These are phyloP conservation scores for Spongilla lacustris DNA, from an alignment of 37 sponge, comb jelly and placozoan species.

Conservation along the genomic window DNA sequence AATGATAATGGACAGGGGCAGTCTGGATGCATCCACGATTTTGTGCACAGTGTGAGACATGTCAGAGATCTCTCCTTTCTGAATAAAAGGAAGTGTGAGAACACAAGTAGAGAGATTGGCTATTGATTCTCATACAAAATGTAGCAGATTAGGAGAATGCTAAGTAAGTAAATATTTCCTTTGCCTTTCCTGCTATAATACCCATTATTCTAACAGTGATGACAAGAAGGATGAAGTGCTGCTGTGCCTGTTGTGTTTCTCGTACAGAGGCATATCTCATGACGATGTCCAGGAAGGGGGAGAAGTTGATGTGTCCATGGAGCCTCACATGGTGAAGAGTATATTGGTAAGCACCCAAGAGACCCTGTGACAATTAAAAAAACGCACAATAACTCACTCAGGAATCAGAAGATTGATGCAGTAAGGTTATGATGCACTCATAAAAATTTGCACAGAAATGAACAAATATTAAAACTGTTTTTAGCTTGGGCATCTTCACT, in stretches of 20 bases:
- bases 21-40: slow-evolving; percentile 81
- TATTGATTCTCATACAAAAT: too few species aligned
- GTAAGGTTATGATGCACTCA: too few species aligned
- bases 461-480: too few species aligned
- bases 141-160: too few species aligned
- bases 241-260: slow-evolving; percentile 60
- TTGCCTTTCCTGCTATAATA: too few species aligned
- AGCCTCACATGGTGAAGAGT: slow-evolving; percentile 60
- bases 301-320: slow-evolving; percentile 87
- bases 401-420: too few species aligned
- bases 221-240: slow-evolving; percentile 77
- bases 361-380: slow-evolving; percentile 51
- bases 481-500: too few species aligned
- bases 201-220: slow-evolving; percentile 66
- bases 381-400: not conserved
- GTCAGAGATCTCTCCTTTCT: slow-evolving; percentile 92
- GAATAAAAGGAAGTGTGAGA: too few species aligned
- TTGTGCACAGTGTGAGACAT: slow-evolving; percentile 78
- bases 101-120: too few species aligned
- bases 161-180: too few species aligned
- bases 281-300: slow-evolving; percentile 68
- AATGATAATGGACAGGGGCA: slow-evolving; percentile 91
- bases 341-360: slow-evolving; percentile 80
- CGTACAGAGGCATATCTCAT: slow-evolving; percentile 33
- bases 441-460: too few species aligned